Conservation (phyloP, 2,888 invertebrate genomes). For the Andrena minutula region DNA sequence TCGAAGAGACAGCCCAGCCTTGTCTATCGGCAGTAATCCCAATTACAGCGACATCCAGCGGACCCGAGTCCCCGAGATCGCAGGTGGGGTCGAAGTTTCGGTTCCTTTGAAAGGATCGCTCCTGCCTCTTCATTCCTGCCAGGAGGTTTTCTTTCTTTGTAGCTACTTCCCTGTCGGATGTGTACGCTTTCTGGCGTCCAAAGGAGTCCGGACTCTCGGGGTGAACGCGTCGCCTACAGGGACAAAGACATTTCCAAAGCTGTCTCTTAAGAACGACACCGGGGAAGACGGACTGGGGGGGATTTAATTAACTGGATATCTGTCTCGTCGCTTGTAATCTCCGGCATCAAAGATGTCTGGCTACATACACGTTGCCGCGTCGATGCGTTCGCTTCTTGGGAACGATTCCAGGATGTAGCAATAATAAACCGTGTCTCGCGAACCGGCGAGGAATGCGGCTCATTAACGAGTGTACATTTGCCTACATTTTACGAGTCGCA, state of each 20-base stretch:
- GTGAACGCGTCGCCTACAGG: constrained; percentile 42
- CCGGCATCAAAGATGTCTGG: constrained; percentile 46
- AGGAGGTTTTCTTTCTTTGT: constrained; percentile 67
- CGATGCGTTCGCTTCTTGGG: background rate
- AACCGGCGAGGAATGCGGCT: background rate
- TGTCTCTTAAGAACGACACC: constrained; percentile 28
- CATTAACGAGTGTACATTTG: background rate
- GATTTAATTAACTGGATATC: constrained; percentile 73
- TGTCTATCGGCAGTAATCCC: constrained; percentile 71
- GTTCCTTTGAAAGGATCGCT: constrained; percentile 68
- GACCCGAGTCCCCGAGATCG: constrained; percentile 62
- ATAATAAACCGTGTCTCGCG: constrained; percentile 29
- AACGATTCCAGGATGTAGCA: background rate
- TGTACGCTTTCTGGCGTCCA: constrained; percentile 58
- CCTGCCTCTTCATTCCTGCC: constrained; percentile 60
- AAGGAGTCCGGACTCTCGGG: constrained; percentile 43
- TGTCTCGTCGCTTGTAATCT: constrained; percentile 48
- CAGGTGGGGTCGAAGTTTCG: constrained; percentile 71
- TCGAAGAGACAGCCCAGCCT: constrained; percentile 40
- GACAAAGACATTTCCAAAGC: constrained; percentile 64
- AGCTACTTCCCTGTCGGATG: constrained; percentile 62
- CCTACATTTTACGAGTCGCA: background rate
- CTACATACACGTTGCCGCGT: constrained; percentile 6
- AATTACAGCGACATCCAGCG: constrained; percentile 70
- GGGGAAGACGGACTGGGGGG: constrained; percentile 2